A percentile compares a stretch with the other conserved stretches of the same genome.
phyloP scores from a whole-genome alignment of 2,797 vertebrate genomes.

The Eurystomus glaucurus region DNA sequence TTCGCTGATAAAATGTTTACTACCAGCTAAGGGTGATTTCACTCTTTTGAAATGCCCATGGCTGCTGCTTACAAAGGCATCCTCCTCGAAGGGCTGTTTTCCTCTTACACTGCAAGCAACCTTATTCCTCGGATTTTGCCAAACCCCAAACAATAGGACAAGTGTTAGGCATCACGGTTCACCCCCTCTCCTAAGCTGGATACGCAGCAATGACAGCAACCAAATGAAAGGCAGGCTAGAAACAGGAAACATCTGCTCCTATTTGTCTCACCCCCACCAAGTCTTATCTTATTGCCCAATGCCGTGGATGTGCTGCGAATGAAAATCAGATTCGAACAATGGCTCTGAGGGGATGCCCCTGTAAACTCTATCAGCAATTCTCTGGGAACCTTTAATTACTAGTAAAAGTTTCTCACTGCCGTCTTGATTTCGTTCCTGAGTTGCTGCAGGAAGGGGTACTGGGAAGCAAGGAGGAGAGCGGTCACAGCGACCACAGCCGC shows the following conservation, averaged over 20 bases:
- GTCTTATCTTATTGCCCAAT: slow-evolving; percentile 64
- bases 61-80: not conserved
- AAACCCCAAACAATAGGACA: slow-evolving; percentile 66
- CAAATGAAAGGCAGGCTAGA: slow-evolving; percentile 72
- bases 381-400: slow-evolving; percentile 46
- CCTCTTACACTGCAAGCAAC: slow-evolving; percentile 12
- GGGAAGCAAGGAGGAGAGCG: not conserved
- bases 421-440: not conserved
- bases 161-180: slow-evolving; percentile 65
- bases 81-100: not conserved
- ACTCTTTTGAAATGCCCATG: not conserved
- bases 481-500: not conserved
- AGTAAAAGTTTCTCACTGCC: not conserved
- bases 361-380: slow-evolving; percentile 6
- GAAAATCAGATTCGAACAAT: slow-evolving; percentile 62
- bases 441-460: not conserved
- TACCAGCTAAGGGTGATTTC: not conserved
- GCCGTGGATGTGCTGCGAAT: slow-evolving; percentile 53
- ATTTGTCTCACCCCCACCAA: slow-evolving; percentile 68
- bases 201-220: slow-evolving; percentile 60
- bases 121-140: slow-evolving; percentile 35
- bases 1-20: not conserved
- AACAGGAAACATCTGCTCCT: slow-evolving; percentile 77
- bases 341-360: slow-evolving; percentile 48
- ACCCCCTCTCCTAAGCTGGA: slow-evolving; percentile 58